A percentile compares a stretch with the other conserved stretches of the same genome.
These are phyloP conservation scores for Drosophila gaucha DNA, from an alignment of 2,888 invertebrate genomes.

Conservation along the genomic window DNA sequence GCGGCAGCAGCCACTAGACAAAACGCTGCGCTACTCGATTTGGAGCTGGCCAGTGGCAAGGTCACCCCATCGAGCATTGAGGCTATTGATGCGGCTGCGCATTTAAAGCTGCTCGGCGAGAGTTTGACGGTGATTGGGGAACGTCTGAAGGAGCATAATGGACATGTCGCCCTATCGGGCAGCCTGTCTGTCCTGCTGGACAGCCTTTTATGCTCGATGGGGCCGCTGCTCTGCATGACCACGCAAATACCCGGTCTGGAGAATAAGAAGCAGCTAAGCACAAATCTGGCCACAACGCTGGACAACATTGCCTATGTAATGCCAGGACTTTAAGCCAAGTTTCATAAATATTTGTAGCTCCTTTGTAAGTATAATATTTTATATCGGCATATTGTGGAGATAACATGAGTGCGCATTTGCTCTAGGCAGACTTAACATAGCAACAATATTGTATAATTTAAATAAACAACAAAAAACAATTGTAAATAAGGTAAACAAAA, in stretches of 20 bases:
- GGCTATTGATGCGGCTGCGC: conserved; percentile 96
- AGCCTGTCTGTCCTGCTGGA: conserved; percentile 96
- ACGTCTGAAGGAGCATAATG: conserved; percentile 96
- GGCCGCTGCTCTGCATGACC: conserved; percentile 94
- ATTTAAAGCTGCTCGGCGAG: conserved; percentile 95
- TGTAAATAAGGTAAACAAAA: not conserved
- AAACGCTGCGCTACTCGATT: conserved; percentile 2
- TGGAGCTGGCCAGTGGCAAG: conserved; percentile 20
- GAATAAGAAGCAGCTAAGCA: conserved; percentile 87
- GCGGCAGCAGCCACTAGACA: conserved; percentile 14
- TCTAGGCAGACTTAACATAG: conserved; percentile 16
- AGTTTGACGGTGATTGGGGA: conserved; percentile 97
- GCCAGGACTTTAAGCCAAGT: conserved; percentile 88
- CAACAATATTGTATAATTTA: conserved; percentile 28
- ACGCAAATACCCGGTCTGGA: conserved; percentile 92
- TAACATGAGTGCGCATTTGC: not conserved
- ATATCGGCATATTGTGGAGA: conserved; percentile 3
- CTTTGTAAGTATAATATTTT: conserved; percentile 3
- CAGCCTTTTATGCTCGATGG: conserved; percentile 95
- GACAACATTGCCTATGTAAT: conserved; percentile 98
- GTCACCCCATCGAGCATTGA: conserved; percentile 87
- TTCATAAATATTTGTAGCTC: not conserved
- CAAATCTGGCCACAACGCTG: conserved; percentile 88
- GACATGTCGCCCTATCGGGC: conserved; percentile 97
- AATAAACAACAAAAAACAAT: conserved; percentile 3